Percentiles rank a stretch among this genome's conserved stretches.
Evolutionary conservation across 2,797 vertebrate species (phyloP).

Genomic region (Salmo trutta): DNA sequence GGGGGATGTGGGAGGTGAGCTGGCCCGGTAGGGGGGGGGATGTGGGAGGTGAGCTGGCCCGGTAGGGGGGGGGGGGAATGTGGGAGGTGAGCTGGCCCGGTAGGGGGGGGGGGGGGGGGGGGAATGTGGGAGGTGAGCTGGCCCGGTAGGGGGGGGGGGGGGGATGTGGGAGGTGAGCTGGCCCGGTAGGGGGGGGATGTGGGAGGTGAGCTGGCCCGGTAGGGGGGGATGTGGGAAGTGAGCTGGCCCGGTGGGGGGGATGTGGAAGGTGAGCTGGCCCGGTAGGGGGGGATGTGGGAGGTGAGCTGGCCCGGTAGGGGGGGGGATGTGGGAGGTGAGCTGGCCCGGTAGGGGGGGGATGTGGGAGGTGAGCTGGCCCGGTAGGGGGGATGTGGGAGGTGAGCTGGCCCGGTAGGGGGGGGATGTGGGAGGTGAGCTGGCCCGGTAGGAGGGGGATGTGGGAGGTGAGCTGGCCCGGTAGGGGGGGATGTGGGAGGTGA

Average conservation of each 20-base stretch:
- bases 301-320: too few relatives aligned
- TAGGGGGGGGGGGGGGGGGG: background rate
- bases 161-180: too few relatives aligned
- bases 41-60: background rate
- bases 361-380: background rate
- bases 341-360: background rate
- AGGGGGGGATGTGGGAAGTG: too few relatives aligned
- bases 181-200: background rate
- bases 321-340: background rate
- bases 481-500: background rate
- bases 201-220: too few relatives aligned
- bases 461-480: too few relatives aligned
- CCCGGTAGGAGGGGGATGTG: too few relatives aligned
- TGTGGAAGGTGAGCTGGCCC: too few relatives aligned
- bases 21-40: background rate
- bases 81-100: too few relatives aligned
- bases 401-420: background rate
- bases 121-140: background rate
- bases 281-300: too few relatives aligned
- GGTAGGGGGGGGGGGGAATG: background rate
- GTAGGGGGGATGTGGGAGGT: slow-evolving; percentile 30
- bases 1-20: background rate
- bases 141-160: background rate
- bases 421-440: slow-evolving; percentile 9
- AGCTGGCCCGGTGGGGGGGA: too few relatives aligned